Conservation (phyloP, 2,113 vertebrate species). For the Alouatta palliata region DNA sequence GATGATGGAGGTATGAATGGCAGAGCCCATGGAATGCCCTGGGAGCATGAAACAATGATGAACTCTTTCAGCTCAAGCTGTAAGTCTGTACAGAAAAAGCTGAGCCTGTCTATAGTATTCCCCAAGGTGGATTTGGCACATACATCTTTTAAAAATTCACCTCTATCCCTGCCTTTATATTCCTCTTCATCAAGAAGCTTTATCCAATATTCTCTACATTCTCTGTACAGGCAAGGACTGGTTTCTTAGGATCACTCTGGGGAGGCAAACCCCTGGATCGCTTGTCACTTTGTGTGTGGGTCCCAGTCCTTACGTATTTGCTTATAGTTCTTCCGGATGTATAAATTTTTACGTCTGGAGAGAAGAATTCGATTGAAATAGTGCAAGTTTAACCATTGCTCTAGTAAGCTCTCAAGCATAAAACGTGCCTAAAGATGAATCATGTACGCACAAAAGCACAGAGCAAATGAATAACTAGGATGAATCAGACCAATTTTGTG, state of each 20-base stretch:
- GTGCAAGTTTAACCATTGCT: background rate
- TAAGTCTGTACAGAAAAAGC: background rate
- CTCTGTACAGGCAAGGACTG: background rate
- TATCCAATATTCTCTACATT: background rate
- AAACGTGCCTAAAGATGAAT: conserved; percentile 33
- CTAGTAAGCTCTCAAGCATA: background rate
- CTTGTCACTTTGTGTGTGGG: background rate
- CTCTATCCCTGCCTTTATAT: background rate
- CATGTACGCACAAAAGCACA: background rate
- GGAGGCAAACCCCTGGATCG: background rate
- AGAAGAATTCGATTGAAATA: background rate
- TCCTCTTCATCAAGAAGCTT: background rate
- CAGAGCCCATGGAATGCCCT: background rate
- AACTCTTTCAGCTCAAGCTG: background rate
- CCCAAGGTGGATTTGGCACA: background rate
- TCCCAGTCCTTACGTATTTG: background rate
- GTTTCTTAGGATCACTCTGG: background rate
- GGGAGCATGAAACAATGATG: background rate
- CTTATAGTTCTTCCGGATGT: background rate
- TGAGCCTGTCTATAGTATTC: background rate
- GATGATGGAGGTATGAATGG: background rate
- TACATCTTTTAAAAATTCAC: background rate
- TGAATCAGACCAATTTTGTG: conserved; percentile 63
- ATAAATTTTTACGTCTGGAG: background rate
- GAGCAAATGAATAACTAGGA: conserved; percentile 1